These are phyloP conservation scores for Macaca fascicularis DNA, from an alignment of 2,113 vertebrate species.

Conservation along the genomic window T2T-MFA8v1.1 NC_088388.1:9464501-9465000, in stretches of 20 bases:
- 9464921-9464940: background rate
- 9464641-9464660: background rate
- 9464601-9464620: background rate
- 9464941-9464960: background rate
- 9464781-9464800: too few species aligned
- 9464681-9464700: too few species aligned
- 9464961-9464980: background rate
- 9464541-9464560: background rate
- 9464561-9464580: background rate
- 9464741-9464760: too few species aligned
- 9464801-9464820: too few species aligned
- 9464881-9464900: background rate
- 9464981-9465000: background rate
- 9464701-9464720: too few species aligned
- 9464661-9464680: too few species aligned
- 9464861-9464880: background rate
- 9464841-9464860: background rate
- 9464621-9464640: background rate
- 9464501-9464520: too few species aligned
- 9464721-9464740: too few species aligned
- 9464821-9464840: background rate
- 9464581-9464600: background rate
- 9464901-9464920: background rate
- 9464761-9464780: too few species aligned
- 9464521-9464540: background rate